Percentiles rank a stretch among this genome's conserved stretches.
Evolutionary conservation across 2,888 invertebrate species (phyloP).

Genomic region (Acanthoscelides obtectus): DNA sequence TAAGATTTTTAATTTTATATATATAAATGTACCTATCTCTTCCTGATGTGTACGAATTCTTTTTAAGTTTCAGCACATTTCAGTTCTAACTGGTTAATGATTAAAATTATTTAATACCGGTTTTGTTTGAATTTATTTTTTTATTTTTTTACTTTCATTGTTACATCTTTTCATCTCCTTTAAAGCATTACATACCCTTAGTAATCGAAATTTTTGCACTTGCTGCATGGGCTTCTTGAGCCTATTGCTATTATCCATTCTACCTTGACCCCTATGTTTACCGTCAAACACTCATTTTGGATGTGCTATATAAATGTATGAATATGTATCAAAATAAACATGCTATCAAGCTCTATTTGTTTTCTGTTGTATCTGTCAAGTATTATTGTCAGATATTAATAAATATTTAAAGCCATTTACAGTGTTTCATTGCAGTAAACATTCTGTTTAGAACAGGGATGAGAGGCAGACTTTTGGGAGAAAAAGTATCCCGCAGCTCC

Average conservation of each 20-base stretch:
- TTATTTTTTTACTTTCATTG: slow-evolving; percentile 42
- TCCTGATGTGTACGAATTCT: slow-evolving; percentile 39
- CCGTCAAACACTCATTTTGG: slow-evolving; percentile 49
- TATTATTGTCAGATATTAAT: slow-evolving; percentile 49
- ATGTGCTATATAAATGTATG: slow-evolving; percentile 52
- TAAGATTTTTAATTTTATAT: slow-evolving; percentile 30
- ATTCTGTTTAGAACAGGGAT: no score
- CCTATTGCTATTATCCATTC: slow-evolving; percentile 32
- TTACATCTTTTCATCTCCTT: slow-evolving; percentile 35
- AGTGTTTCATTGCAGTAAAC: slow-evolving; percentile 13
- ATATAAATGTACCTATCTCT: slow-evolving; percentile 33
- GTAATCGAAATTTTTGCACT: slow-evolving; percentile 45
- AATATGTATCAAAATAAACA: slow-evolving; percentile 50
- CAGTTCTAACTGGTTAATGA: slow-evolving; percentile 48
- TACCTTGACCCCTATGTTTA: slow-evolving; percentile 41
- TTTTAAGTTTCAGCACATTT: slow-evolving; percentile 44
- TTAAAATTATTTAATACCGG: slow-evolving; percentile 47
- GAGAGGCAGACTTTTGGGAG: no score
- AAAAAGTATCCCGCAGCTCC: no score
- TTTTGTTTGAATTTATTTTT: slow-evolving; percentile 44
- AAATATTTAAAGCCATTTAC: slow-evolving; percentile 45
- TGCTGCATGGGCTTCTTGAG: slow-evolving; percentile 43
- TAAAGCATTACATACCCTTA: slow-evolving; percentile 34
- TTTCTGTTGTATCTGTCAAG: slow-evolving; percentile 50
- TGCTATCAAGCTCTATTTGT: slow-evolving; percentile 50